Evolutionary conservation across 92 coral and sea anemone species (phyloP).

Genomic region (Chrysogorgia sp.): DNA sequence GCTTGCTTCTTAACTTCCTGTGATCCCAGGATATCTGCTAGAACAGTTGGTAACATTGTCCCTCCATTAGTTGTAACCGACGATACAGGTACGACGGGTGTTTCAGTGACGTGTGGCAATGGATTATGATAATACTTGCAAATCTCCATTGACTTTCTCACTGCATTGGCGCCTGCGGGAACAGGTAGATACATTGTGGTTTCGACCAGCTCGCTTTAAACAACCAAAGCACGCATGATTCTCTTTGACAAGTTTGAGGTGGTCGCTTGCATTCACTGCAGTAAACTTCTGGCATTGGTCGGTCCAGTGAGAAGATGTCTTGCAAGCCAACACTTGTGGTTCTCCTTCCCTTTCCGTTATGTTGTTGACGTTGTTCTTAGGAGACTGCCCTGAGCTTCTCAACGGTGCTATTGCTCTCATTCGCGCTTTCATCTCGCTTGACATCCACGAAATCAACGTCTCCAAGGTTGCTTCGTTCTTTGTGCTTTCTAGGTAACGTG

Average conservation of each 20-base stretch:
- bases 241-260: constrained; percentile 49
- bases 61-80: constrained; percentile 34
- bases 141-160: constrained; percentile 50
- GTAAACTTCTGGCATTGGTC: constrained; percentile 59
- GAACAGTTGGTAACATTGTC: constrained; percentile 57
- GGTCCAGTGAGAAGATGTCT: constrained; percentile 60
- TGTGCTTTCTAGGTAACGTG: constrained; percentile 41
- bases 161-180: constrained; percentile 51
- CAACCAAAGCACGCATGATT: constrained; percentile 64
- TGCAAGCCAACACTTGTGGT: constrained; percentile 41
- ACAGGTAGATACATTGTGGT: constrained; percentile 49
- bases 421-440: constrained; percentile 14
- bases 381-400: constrained; percentile 20
- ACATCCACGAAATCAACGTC: constrained; percentile 34
- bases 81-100: constrained; percentile 50
- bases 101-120: constrained; percentile 42
- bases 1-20: constrained; percentile 45
- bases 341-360: background rate
- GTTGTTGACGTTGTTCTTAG: constrained; percentile 4
- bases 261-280: constrained; percentile 54
- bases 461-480: constrained; percentile 37
- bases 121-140: constrained; percentile 61
- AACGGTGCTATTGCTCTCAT: constrained; percentile 54
- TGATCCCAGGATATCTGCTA: constrained; percentile 51
- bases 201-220: constrained; percentile 52